Evolutionary conservation across 92 coral and sea anemone genomes (phyloP), one percentile per base, ranked within the genome.

Genomic region (Blastomussa wellsi): DNA sequence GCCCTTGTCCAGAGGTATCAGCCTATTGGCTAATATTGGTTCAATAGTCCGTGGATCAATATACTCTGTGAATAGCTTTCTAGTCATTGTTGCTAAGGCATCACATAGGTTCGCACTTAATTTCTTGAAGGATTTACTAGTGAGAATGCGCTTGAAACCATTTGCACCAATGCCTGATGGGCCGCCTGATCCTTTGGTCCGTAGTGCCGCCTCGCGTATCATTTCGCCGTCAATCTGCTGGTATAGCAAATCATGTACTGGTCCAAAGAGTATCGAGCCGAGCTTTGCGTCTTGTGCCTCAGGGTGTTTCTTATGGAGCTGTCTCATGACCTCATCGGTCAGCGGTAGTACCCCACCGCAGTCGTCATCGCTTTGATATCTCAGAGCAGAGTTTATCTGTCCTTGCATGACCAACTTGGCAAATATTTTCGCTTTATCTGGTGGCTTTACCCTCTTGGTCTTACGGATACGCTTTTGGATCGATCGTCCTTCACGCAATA

Each of bases 401-500:
- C 65, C 65, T 57, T 57, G 65, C 65, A 57, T 57, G 10, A 57
- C 65, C 3, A 57, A 20, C 10, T 57, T 57, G 7, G 65, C 65
- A 57, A 57, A 57, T 15, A 57, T 15, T 22, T 57, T 73, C 55
- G 32, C 53, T 41, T 73, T 14, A 73, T 73, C 33, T 16, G 15
- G 53, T 41, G 31, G 59, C 24, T 86, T 74, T 31, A 53, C 49
- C 72, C 79, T 65, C 71, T 78, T 78, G 62, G 66, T 31, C 78
- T 78, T 78, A 31, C 31, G 73, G 29, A 86, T 57, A 48, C 81
- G 90, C 59, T 36, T 79, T 79, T 79, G 90, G 64, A 86, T 86
- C 22, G 52, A 26, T 48, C 81, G 67, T 24, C 90, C 80, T 59
- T 86, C 90, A 5, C 86, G 79, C 42, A 86, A 28, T 28, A 86